Percentiles rank a stretch among this genome's conserved stretches.
These are phyloP conservation scores for Pseudolycoriella hygida DNA, from an alignment of 2,888 invertebrate genomes.

Conservation along the genomic window DNA sequence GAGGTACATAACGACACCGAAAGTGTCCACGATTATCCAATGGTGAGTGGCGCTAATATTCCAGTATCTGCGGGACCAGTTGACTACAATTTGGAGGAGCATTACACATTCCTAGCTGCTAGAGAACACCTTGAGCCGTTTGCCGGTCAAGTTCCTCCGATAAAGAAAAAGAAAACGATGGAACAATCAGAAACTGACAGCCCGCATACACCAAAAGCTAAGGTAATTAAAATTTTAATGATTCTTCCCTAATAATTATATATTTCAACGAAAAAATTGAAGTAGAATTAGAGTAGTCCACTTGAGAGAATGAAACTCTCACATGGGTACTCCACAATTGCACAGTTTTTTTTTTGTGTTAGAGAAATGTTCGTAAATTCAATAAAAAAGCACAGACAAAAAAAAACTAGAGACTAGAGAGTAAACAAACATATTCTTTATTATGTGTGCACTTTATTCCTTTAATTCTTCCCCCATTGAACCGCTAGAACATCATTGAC, in stretches of 20 bases:
- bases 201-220: conserved; percentile 17
- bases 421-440: neutral
- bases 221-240: conserved; percentile 14
- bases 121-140: conserved; percentile 29
- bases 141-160: conserved; percentile 27
- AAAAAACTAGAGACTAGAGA: neutral
- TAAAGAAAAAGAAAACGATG: conserved; percentile 20
- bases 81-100: conserved; percentile 24
- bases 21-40: conserved; percentile 23
- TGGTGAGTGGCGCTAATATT: conserved; percentile 9
- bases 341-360: neutral
- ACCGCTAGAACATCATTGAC: neutral
- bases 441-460: neutral
- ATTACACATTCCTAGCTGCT: conserved; percentile 27
- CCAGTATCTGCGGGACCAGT: too few relatives aligned
- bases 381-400: neutral
- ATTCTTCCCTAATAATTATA: neutral
- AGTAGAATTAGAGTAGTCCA: neutral
- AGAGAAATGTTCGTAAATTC: neutral
- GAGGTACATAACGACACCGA: conserved; percentile 23
- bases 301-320: too few relatives aligned
- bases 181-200: conserved; percentile 16
- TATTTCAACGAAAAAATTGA: neutral
- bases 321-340: too few relatives aligned
- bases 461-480: neutral